These are phyloP conservation scores for Lindbergichthys nudifrons DNA, from an alignment of 2,797 vertebrate species.

Conservation along the genomic window DNA sequence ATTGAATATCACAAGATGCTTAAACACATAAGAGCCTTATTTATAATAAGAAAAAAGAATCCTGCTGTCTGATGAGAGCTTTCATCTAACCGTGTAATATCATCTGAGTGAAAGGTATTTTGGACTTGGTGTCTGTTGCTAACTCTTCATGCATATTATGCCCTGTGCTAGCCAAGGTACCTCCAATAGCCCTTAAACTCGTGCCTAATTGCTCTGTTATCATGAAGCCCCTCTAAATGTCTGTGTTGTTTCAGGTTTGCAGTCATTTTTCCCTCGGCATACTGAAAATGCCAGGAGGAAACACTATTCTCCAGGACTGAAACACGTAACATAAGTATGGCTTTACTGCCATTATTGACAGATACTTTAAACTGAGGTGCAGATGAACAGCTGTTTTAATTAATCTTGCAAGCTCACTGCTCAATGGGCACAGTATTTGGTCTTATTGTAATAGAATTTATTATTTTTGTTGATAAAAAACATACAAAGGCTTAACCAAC, in stretches of 20 bases:
- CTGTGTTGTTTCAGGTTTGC: conserved; percentile 2
- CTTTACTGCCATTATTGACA: background rate
- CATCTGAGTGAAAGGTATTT: conserved; percentile 33
- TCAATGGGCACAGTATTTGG: background rate
- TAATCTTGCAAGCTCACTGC: background rate
- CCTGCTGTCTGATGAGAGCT: conserved; percentile 55
- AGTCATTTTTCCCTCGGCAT: background rate
- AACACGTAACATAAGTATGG: background rate
- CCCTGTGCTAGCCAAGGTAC: background rate
- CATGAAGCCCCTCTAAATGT: conserved; percentile 4
- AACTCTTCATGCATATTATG: conserved; percentile 1
- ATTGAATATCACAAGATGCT: conserved; percentile 60
- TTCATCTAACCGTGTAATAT: conserved; percentile 57
- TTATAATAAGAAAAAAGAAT: conserved; percentile 39
- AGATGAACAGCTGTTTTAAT: conserved; percentile 2
- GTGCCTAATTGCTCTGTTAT: conserved; percentile 5
- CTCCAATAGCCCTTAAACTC: conserved; percentile 1
- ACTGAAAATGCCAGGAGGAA: conserved; percentile 9
- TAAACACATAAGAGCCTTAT: conserved; percentile 53
- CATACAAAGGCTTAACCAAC: background rate
- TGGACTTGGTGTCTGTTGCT: conserved; percentile 9
- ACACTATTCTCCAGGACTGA: background rate
- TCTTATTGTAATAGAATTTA: background rate
- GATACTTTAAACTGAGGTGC: background rate
- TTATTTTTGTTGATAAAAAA: background rate